Evolutionary conservation across 2,888 invertebrate genomes (phyloP), one percentile per base, ranked within the genome.

Genomic region (Oxycera nigricornis): DNA sequence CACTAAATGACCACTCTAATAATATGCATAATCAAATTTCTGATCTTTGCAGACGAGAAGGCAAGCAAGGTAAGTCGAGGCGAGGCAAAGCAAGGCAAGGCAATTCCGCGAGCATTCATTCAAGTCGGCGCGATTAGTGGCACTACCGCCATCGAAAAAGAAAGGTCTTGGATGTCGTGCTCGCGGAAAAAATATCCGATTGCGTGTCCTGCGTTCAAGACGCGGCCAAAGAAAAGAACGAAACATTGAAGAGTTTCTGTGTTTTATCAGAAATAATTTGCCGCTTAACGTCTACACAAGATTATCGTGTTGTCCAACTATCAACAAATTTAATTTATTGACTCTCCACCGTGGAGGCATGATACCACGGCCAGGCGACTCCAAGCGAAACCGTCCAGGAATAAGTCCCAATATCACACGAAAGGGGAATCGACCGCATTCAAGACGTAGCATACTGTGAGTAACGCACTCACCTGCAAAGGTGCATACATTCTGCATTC

Each of bases 181-280:
- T 41, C 65, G 65, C 39, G 17, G 65, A 26, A 35, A 39, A 35
- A 65, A 65, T 41, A 20, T n/a, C 65, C 55, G 52, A 70, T 70
- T 70, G 70, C 70, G 70, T 70, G 70, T 70, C 70, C 52, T 52
- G 35, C 52, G 7, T 17, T 4, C 35, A 30, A 62, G n/a, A 35
- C n/a, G 22, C 24, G 30, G 50, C 22, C 2, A 28, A 68, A 67
- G n/a, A 39, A n/a, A n/a, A 31, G 22, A 72, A 57, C 26, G 17
- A 57, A 72, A 20, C 39, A 59, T 57, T 57, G 26, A 59, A 62
- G 50, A 75, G 73, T 75, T 76, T 76, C 72, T 74, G 74, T 75
- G 75, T 76, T 76, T 76, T 76, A 76, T 76, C 76, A 76, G 75
- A 76, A 76, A 75, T 76, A 76, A 76, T 76, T 76, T 76, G 76